These are phyloP conservation scores for Littorina saxatilis DNA, from an alignment of 1,140 invertebrate genomes.

Conservation along the genomic window DNA sequence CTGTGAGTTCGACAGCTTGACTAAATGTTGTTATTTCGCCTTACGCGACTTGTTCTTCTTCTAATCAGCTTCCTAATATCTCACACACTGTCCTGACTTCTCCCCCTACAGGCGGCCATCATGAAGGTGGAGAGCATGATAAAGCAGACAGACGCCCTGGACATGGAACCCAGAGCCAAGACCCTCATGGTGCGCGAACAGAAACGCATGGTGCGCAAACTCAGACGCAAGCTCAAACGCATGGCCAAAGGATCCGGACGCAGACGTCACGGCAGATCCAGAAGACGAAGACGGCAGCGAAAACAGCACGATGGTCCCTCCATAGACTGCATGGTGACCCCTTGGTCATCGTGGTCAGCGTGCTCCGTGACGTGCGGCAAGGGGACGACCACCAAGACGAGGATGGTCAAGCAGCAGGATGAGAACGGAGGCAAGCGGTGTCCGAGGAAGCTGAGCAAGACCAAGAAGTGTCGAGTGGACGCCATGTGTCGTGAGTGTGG, in stretches of 20 bases:
- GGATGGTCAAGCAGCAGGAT: conserved; percentile 63
- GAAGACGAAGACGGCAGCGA: conserved; percentile 34
- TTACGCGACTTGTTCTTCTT: no score
- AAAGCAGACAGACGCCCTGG: conserved; percentile 51
- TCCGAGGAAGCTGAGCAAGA: conserved; percentile 61
- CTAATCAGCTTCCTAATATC: no score
- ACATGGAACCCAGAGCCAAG: conserved; percentile 35
- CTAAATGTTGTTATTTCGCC: no score
- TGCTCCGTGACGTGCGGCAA: conserved; percentile 74
- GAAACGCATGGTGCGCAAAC: conserved; percentile 44
- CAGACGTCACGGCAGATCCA: background rate
- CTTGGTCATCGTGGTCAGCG: conserved; percentile 73
- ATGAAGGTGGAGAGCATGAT: conserved; percentile 49
- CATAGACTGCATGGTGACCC: conserved; percentile 70
- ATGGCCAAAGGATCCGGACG: background rate
- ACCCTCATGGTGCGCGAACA: conserved; percentile 35
- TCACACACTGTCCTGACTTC: no score
- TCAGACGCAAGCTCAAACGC: conserved; percentile 36
- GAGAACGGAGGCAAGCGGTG: conserved; percentile 68
- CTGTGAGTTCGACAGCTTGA: no score
- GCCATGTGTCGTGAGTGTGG: conserved; percentile 62
- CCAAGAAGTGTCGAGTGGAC: conserved; percentile 59
- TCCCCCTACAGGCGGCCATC: conserved; percentile 22
- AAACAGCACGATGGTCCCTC: conserved; percentile 38
- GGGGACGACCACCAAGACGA: conserved; percentile 49